Conservation (phyloP, 2,113 vertebrate species). For the Manacus vitellinus region DNA sequence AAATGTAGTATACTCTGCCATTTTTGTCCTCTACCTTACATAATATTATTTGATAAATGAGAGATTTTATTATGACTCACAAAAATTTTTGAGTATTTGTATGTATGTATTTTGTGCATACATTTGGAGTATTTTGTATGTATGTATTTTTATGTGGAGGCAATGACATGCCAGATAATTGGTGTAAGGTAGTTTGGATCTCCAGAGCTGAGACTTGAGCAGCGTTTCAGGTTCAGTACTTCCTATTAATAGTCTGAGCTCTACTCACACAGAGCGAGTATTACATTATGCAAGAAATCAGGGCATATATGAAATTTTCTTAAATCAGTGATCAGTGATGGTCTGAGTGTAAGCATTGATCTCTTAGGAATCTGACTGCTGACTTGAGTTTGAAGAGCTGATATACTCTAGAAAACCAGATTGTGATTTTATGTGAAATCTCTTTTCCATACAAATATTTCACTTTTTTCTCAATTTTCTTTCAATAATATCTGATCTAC, state of each 20-base stretch:
- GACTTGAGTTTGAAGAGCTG: background rate
- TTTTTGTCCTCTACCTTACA: background rate
- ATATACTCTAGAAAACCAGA: background rate
- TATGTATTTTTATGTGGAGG: background rate
- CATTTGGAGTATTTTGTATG: background rate
- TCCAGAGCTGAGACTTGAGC: background rate
- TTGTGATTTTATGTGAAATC: background rate
- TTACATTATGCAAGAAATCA: background rate
- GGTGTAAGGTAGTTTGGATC: background rate
- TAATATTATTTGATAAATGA: background rate
- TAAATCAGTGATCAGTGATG: background rate
- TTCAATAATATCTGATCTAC: background rate
- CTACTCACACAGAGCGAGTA: background rate
- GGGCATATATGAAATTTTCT: background rate
- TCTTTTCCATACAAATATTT: background rate
- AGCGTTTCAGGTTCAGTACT: background rate
- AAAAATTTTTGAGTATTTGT: background rate
- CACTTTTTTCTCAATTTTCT: background rate
- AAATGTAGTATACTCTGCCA: background rate
- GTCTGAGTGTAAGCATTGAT: background rate
- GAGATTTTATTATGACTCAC: background rate
- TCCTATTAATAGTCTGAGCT: background rate
- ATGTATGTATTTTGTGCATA: background rate
- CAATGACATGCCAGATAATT: background rate
- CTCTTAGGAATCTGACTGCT: background rate